Base-by-base conservation (phyloP, 2,888 invertebrate species). In the Drosophila kambysellisi region DNA sequence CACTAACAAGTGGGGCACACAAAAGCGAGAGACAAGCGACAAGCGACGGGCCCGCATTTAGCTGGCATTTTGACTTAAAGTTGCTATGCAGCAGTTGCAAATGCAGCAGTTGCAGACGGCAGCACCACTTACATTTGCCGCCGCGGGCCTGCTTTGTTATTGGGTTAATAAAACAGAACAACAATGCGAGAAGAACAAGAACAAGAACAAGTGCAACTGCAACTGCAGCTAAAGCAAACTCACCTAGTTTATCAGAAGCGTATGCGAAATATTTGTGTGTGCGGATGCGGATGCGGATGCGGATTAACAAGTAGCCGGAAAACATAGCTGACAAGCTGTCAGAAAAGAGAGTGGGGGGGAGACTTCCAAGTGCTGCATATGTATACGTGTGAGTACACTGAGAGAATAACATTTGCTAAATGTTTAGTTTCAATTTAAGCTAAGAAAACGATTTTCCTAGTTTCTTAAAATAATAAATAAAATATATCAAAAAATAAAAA, bases 141-240 rank as follows among this genome's bases (percentile, higher is more conserved):
- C 82, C 85, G 61, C 64, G 67, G 70, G 71, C 73, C 66, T 73
- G 74, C 83, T 83, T 78, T 74, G 90, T 90, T 90, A 86, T 90
- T 86, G 81, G 90, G 85, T 86, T 86, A 89, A 85, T 85, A 85
- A 89, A 89, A 89, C 85, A 89, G 80, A 71, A 69, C 75, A 66
- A 73, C 71, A 73, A 73, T 68, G 69, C 60, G 57, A 60, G 32
- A 50, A 60, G 32, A 50, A 53, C 58, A 57, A n/a, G 46, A 4
- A 46, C 46, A 46, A 56, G 37, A 30, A 56, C 54, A 39, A 25
- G 2, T 25, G 35, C 33, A 1, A 5, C 68, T 63, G 52, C 50
- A 52, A 25, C 48, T 65, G n/a, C 50, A 72, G 53, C 65, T 60
- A 51, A 64, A 61, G 51, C 66, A 59, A 68, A 46, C 80, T 82